phyloP scores from a whole-genome alignment of 2,113 vertebrate genomes.

The Osmerus mordax region DNA sequence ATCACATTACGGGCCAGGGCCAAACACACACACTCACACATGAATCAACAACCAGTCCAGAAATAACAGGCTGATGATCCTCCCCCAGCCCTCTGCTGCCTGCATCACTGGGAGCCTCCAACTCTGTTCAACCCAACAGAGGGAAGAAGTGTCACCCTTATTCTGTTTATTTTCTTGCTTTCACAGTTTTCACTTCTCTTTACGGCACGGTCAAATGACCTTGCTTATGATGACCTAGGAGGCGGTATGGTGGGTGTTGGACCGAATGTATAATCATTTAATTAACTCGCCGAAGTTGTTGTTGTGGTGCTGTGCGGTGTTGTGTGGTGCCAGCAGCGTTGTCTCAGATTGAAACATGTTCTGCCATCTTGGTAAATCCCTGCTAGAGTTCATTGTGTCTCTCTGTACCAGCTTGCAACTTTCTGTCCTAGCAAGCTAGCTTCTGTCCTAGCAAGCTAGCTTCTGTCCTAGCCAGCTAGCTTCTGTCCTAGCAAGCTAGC shows the following conservation, averaged over 20 bases:
- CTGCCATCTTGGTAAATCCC: too few species aligned
- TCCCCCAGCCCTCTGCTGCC: conserved; percentile 50
- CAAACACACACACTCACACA: conserved; percentile 52
- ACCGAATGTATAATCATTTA: too few species aligned
- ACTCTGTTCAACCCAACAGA: conserved; percentile 66
- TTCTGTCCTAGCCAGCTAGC: too few species aligned
- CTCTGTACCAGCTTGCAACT: too few species aligned
- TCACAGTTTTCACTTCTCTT: conserved; percentile 1
- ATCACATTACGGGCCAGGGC: conserved; percentile 59
- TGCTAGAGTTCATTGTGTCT: too few species aligned
- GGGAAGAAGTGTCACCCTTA: conserved; percentile 58
- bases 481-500: too few species aligned
- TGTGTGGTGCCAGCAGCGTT: too few species aligned
- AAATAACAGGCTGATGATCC: conserved; percentile 52
- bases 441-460: too few species aligned
- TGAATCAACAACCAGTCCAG: conserved; percentile 67
- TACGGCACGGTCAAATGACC: conserved; percentile 6
- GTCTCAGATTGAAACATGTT: too few species aligned
- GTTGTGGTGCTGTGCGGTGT: too few species aligned
- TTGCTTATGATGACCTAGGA: conserved; percentile 14
- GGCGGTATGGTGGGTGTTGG: not conserved
- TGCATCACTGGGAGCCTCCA: conserved; percentile 61
- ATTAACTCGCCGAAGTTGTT: too few species aligned
- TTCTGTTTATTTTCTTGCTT: not conserved
- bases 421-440: too few species aligned